Evolutionary conservation across 2,888 invertebrate genomes (phyloP), one percentile per base, ranked within the genome.

Genomic region (Tetragnatha montana): DNA sequence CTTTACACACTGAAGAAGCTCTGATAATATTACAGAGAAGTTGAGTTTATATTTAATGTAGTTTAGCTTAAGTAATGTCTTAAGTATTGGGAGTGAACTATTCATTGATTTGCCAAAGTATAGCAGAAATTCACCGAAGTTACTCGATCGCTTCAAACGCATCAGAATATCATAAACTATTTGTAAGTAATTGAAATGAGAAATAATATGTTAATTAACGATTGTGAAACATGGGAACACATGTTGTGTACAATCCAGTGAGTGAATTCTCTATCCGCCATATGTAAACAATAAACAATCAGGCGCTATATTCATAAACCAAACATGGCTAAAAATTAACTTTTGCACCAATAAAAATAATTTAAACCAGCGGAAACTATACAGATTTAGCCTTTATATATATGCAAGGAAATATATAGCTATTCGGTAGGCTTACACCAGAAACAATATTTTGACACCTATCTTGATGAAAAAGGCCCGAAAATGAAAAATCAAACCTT

Each of bases 381-480:
- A 17, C 17, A 60, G 17, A 8, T 17, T 60, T 17, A 60, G 12
- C 12, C 60, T 4, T 60, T 35, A 35, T 60, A 17, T 60, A 12
- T 10, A 60, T 8, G 17, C 17, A 60, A 60, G 12, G 12, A 73
- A 12, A 22, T 73, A 22, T 73, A 73, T 12, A 73, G 73, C 12
- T 73, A 73, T 22, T 73, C 60, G 60, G 76, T 76, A 50, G 50
- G 21, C 76, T 76, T 76, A 76, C 76, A 76, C 8, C 60, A 60
- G 60, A 60, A 60, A 60, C 17, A 35, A 35, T 60, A 17, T 60
- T 60, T 4, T 60, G 60, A 60, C 60, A 10, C 60, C 4, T 17
- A 60, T 60, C 60, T 0, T 4, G 4, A 6, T 60, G 0, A 60
- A 60, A 60, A 60, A 60, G 10, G 60, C 7, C 10, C 10, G 12